Evolutionary conservation across 2,888 invertebrate species (phyloP).

Genomic region (Geotrupes spiniger): DNA sequence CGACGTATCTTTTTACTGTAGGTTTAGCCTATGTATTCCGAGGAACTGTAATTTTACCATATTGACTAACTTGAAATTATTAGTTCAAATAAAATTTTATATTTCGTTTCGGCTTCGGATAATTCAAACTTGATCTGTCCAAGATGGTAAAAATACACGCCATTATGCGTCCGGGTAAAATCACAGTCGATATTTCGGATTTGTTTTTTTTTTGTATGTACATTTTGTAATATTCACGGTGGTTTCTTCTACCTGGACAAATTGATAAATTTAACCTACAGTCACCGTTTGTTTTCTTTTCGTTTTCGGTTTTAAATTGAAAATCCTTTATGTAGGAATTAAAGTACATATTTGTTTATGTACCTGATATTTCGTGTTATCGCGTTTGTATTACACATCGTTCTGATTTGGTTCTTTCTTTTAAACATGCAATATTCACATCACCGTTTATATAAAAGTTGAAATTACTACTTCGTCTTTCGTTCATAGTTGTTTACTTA

Average conservation of each 20-base stretch:
- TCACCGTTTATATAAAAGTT: slow-evolving; percentile 13
- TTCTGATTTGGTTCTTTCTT: slow-evolving; percentile 21
- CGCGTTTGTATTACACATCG: slow-evolving; percentile 10
- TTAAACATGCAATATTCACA: slow-evolving; percentile 19
- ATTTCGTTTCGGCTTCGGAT: slow-evolving; percentile 17
- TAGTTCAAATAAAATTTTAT: slow-evolving; percentile 15
- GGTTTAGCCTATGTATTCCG: slow-evolving; percentile 31
- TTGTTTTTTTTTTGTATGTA: slow-evolving; percentile 1
- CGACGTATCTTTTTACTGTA: slow-evolving; percentile 30
- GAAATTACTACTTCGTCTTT: slow-evolving; percentile 3
- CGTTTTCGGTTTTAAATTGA: slow-evolving; percentile 6
- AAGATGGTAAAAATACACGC: slow-evolving; percentile 33
- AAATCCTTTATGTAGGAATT: slow-evolving; percentile 12
- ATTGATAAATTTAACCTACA: slow-evolving; percentile 4
- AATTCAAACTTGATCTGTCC: slow-evolving; percentile 9
- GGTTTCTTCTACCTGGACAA: background rate
- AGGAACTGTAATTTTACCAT: slow-evolving; percentile 33
- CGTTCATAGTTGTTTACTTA: background rate
- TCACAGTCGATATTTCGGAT: slow-evolving; percentile 24
- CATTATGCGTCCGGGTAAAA: slow-evolving; percentile 20
- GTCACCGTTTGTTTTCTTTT: background rate
- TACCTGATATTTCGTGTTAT: slow-evolving; percentile 40
- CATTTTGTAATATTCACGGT: slow-evolving; percentile 3
- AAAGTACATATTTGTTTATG: slow-evolving; percentile 46
- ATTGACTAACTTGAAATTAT: slow-evolving; percentile 22